These are phyloP conservation scores for Agrochola litura DNA, from an alignment of 2,888 invertebrate genomes.

Conservation along the genomic window DNA sequence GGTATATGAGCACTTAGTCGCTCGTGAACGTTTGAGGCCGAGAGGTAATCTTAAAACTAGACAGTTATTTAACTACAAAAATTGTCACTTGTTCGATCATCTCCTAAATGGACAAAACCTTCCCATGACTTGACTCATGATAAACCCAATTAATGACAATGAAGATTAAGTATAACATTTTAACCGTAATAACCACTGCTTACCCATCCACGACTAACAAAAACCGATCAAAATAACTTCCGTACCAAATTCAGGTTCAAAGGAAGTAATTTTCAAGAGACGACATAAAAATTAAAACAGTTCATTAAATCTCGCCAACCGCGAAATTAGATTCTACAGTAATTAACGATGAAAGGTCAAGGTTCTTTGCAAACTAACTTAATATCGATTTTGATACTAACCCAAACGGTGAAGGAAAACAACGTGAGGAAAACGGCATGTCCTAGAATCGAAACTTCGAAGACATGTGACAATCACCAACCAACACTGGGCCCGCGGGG, in stretches of 20 bases:
- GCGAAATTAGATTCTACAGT: conserved; percentile 56
- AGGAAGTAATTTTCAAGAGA: conserved; percentile 12
- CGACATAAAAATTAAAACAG: conserved; percentile 16
- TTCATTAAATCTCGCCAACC: conserved; percentile 34
- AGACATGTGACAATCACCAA: background rate
- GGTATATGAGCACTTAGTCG: too few species aligned
- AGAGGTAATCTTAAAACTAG: background rate
- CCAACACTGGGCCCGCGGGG: background rate
- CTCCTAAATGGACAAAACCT: background rate
- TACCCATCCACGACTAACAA: background rate
- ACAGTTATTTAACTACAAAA: background rate
- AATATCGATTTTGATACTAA: conserved; percentile 15
- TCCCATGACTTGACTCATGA: background rate
- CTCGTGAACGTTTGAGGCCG: background rate
- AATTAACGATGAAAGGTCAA: conserved; percentile 49
- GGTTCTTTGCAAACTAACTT: conserved; percentile 1
- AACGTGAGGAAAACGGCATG: background rate
- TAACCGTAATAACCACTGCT: background rate
- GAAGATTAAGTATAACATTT: background rate
- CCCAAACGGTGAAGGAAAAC: background rate
- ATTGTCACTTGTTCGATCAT: background rate
- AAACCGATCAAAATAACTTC: conserved; percentile 21
- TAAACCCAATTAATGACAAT: background rate
- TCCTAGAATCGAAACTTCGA: background rate
- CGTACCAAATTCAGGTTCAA: conserved; percentile 5